A percentile compares a stretch with the other conserved stretches of the same genome.
Evolutionary conservation across 2,113 vertebrate species (phyloP).

Genomic region (Mormyrus iriodes): DNA sequence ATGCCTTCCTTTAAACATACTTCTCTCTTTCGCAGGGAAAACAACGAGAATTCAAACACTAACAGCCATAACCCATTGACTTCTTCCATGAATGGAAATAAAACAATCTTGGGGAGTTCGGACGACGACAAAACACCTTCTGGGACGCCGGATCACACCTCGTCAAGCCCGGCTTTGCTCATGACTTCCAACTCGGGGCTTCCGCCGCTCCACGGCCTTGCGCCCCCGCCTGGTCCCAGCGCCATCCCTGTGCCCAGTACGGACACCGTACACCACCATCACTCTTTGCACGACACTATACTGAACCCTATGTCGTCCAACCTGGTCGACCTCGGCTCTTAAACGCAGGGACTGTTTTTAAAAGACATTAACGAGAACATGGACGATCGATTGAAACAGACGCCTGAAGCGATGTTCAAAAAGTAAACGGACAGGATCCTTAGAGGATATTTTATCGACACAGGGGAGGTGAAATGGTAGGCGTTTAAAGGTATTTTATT

Average conservation of each 20-base stretch:
- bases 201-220: conserved; percentile 82
- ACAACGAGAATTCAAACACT: conserved; percentile 95
- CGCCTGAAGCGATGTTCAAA: conserved; percentile 51
- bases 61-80: conserved; percentile 89
- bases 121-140: conserved; percentile 98
- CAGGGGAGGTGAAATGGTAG: conserved; percentile 48
- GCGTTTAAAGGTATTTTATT: conserved; percentile 51
- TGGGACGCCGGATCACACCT: conserved; percentile 91
- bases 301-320: conserved; percentile 98
- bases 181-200: conserved; percentile 79
- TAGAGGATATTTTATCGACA: conserved; percentile 46
- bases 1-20: conserved; percentile 18
- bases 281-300: conserved; percentile 94
- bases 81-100: conserved; percentile 92
- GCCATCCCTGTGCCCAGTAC: conserved; percentile 84
- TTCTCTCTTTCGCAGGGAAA: conserved; percentile 75
- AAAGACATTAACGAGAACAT: conserved; percentile 24
- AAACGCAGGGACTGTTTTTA: conserved; percentile 50
- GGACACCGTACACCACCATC: conserved; percentile 90
- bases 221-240: conserved; percentile 84
- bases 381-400: conserved; percentile 45
- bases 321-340: conserved; percentile 94
- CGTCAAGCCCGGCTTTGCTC: conserved; percentile 84
- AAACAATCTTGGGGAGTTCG: conserved; percentile 93
- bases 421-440: conserved; percentile 43